Conservation (phyloP, 2,888 invertebrate genomes). For the Drosophila melanosoma region DNA sequence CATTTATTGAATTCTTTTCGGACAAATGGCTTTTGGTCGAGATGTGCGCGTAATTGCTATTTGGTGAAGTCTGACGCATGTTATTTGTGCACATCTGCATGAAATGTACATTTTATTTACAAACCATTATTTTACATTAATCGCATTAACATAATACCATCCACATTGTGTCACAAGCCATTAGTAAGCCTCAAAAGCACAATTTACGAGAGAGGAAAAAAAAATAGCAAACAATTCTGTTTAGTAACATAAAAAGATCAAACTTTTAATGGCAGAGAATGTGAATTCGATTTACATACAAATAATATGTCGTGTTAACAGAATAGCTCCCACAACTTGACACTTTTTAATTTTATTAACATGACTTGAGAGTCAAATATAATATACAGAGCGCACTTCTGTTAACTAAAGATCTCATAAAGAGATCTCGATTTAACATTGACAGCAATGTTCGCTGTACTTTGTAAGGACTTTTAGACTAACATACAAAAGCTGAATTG, state of each 20-base stretch:
- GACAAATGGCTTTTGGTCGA: slow-evolving; percentile 27
- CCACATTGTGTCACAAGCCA: background rate
- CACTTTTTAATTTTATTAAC: background rate
- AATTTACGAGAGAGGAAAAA: background rate
- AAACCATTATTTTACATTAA: background rate
- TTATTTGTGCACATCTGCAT: slow-evolving; percentile 1
- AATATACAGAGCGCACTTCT: no score
- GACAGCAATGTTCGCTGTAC: slow-evolving; percentile 1
- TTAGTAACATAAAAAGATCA: background rate
- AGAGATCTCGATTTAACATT: slow-evolving; percentile 10
- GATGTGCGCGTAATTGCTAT: slow-evolving; percentile 4
- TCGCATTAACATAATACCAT: slow-evolving; percentile 1
- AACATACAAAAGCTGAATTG: background rate
- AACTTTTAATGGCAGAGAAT: background rate
- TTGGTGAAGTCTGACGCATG: slow-evolving; percentile 2
- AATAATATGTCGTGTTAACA: background rate
- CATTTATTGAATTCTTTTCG: slow-evolving; percentile 23
- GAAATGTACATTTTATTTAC: slow-evolving; percentile 1
- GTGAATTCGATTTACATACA: no score
- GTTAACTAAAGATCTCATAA: no score
- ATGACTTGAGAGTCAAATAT: background rate
- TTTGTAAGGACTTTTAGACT: background rate
- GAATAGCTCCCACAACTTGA: background rate
- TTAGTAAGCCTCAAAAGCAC: background rate
- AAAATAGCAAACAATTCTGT: background rate